A percentile compares a stretch with the other conserved stretches of the same genome.
Conservation (phyloP, 2,888 invertebrate genomes). For the Neocrepidodera transversa region DNA sequence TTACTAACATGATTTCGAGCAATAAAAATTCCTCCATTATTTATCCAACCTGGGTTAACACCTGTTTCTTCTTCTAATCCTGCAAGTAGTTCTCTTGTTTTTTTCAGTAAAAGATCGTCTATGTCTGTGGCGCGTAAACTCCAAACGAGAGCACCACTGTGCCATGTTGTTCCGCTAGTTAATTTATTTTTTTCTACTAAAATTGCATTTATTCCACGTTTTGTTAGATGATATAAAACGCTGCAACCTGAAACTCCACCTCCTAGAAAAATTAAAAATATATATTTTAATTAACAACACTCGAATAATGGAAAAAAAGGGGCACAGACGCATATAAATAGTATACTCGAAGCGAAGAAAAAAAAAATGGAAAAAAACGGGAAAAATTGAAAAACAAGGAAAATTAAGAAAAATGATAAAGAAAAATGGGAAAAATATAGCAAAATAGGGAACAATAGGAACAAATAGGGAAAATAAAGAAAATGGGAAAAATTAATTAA, state of each 20-base stretch:
- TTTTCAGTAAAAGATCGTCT: constrained; percentile 78
- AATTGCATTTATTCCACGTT: constrained; percentile 45
- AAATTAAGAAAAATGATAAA: not conserved
- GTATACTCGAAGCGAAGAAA: not conserved
- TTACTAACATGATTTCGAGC: constrained; percentile 70
- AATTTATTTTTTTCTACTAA: constrained; percentile 45
- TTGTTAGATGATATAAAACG: constrained; percentile 45
- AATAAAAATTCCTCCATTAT: constrained; percentile 90
- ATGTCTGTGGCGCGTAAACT: constrained; percentile 81
- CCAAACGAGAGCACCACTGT: constrained; percentile 48
- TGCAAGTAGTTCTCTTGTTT: constrained; percentile 73
- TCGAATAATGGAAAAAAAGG: not conserved
- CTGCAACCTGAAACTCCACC: constrained; percentile 48
- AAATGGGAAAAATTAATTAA: too few relatives aligned
- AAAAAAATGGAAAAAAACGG: too few relatives aligned
- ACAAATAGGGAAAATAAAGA: too few relatives aligned
- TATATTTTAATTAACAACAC: too few relatives aligned
- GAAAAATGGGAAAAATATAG: too few relatives aligned
- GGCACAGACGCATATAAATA: not conserved
- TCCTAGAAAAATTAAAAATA: constrained; percentile 42
- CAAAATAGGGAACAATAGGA: too few relatives aligned
- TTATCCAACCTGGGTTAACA: constrained; percentile 83
- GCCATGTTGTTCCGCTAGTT: constrained; percentile 48
- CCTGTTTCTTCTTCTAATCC: constrained; percentile 81
- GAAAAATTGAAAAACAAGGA: not conserved